Evolutionary conservation across 2,888 invertebrate species (phyloP), one percentile per base, ranked within the genome.

Genomic region (Hydroisotoma schaefferi): DNA sequence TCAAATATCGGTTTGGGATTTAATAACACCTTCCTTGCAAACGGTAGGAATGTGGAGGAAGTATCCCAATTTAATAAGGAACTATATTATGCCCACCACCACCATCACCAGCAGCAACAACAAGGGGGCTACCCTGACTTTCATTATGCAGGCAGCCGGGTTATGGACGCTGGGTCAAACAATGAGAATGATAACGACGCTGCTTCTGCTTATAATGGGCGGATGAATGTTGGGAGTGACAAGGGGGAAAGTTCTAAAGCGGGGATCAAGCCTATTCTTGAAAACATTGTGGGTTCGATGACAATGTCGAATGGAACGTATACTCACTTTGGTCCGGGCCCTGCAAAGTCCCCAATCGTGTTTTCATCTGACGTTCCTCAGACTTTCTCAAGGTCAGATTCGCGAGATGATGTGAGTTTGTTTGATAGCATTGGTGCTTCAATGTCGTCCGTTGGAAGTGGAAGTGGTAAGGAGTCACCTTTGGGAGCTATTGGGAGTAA

Each of bases 281-380:
- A 72, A 25, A 72, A 70, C 57, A 57, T 70, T 26, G 70, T 70
- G n/a, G 70, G 70, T 28, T 68, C 70, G 1, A 70, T 68, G 66
- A 59, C 62, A 3, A 63, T 61, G 59, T 65, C 64, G 10, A 67
- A 69, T 61, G 72, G 72, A 48, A 69, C 68, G 33, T 72, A 72
- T 52, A 72, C 68, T 22, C 71, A 70, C 57, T 71, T 71, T 63
- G 71, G 69, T n/a, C 64, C 64, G 26, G 47, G 54, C 2, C 28
- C 18, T 38, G 25, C 53, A 43, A 10, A 25, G n/a, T 27, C 29
- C 3, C 26, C 22, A 33, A 33, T 8, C n/a, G n/a, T n/a, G 15
- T 33, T 33, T 33, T 10, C 8, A 10, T 12, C 46, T 4, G 20
- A 18, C 23, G 25, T 8, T 23, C 12, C 46, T n/a, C 59, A 28